Conservation (phyloP, 1,140 invertebrate genomes). For the Agrypnia vestita region DNA sequence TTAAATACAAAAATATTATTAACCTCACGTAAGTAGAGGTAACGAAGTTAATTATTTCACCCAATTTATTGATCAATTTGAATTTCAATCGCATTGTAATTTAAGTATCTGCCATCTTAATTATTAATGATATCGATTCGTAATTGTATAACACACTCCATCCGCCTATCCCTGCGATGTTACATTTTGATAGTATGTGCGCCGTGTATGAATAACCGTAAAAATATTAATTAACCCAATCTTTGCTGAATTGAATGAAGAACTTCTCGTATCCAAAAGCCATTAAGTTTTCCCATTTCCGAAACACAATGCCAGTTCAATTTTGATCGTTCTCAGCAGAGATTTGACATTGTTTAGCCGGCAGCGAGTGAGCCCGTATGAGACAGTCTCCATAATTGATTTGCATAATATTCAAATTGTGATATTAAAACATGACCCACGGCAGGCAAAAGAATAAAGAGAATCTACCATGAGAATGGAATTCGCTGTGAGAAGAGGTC, state of each 20-base stretch:
- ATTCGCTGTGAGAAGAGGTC: conserved; percentile 24
- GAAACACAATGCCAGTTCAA: conserved; percentile 31
- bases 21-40: too few species aligned
- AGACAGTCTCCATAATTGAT: conserved; percentile 50
- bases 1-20: too few species aligned
- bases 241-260: neutral
- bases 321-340: conserved; percentile 18
- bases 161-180: too few species aligned
- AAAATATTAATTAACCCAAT: conserved; percentile 4
- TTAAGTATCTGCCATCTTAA: too few species aligned
- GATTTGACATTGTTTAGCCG: conserved; percentile 46
- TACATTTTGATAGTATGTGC: too few species aligned
- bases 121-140: too few species aligned
- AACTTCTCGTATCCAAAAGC: conserved; percentile 10
- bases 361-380: conserved; percentile 18
- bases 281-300: conserved; percentile 1
- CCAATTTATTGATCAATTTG: too few species aligned
- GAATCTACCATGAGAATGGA: conserved; percentile 46
- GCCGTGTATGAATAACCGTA: neutral
- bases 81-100: too few species aligned
- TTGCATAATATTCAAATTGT: conserved; percentile 53
- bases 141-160: too few species aligned
- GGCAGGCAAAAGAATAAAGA: conserved; percentile 33
- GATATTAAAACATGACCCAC: conserved; percentile 50
- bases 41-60: too few species aligned